Percentiles rank a stretch among this genome's conserved stretches.
phyloP scores from a whole-genome alignment of 2,888 invertebrate species.

The Beris chalybata region DNA sequence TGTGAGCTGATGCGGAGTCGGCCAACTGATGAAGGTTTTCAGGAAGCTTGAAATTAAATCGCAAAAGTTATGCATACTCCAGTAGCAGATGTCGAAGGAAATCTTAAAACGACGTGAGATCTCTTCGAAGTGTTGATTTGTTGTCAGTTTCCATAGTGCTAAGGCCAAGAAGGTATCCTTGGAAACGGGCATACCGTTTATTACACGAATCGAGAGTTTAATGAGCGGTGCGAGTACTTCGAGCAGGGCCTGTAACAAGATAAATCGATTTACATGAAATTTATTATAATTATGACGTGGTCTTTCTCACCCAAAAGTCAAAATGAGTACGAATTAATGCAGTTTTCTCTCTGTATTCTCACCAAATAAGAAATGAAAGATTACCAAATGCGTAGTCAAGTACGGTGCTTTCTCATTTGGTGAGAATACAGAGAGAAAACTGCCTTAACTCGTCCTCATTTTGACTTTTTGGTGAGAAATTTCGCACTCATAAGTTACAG shows the following conservation, averaged over 20 bases:
- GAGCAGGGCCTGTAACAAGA: conserved; percentile 25
- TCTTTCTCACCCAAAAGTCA: no score
- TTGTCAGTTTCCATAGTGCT: conserved; percentile 52
- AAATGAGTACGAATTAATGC: no score
- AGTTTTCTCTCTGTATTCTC: no score
- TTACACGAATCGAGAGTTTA: conserved; percentile 26
- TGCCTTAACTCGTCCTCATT: no score
- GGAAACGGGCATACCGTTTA: conserved; percentile 41
- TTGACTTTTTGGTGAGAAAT: no score
- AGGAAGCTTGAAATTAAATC: conserved; percentile 51
- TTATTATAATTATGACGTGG: no score
- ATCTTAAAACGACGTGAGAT: conserved; percentile 51
- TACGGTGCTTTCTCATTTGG: no score
- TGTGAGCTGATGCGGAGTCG: conserved; percentile 46
- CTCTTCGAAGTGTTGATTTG: conserved; percentile 54
- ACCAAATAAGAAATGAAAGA: no score
- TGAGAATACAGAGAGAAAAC: no score
- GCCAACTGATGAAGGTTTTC: conserved; percentile 53
- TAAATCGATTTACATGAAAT: not conserved
- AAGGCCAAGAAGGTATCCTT: conserved; percentile 50
- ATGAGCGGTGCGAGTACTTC: conserved; percentile 28
- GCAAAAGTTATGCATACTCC: conserved; percentile 51
- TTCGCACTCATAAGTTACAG: no score
- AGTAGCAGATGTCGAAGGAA: conserved; percentile 48
- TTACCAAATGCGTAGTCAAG: no score